These are phyloP conservation scores for Delichon dasypus DNA, from an alignment of 2,797 vertebrate genomes.

Conservation along the genomic window DNA sequence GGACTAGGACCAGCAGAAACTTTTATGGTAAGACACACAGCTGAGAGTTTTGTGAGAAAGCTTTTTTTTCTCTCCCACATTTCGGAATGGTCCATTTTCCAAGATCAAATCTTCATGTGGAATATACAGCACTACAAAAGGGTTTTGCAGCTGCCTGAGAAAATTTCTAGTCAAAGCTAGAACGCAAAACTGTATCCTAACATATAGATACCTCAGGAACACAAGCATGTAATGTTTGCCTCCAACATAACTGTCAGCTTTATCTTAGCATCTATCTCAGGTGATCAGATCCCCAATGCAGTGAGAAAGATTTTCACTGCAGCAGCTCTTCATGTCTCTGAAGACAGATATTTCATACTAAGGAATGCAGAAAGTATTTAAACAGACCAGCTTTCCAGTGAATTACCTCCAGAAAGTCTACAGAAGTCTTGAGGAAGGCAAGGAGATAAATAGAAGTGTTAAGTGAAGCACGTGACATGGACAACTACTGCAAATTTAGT, in stretches of 20 bases:
- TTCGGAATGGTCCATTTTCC: not conserved
- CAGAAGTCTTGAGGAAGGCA: not conserved
- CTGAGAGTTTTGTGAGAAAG: not conserved
- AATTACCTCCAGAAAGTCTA: not conserved
- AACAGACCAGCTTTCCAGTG: constrained; percentile 3
- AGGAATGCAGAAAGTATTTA: constrained; percentile 42
- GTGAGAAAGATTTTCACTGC: not conserved
- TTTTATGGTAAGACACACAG: not conserved
- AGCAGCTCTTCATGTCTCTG: not conserved
- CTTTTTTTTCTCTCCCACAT: not conserved
- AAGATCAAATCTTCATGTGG: not conserved
- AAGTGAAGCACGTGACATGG: not conserved
- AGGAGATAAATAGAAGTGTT: not conserved
- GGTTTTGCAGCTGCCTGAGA: not conserved
- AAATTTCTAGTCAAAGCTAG: not conserved
- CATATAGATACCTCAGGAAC: not conserved
- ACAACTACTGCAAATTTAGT: not conserved
- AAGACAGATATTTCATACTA: not conserved
- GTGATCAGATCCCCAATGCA: not conserved
- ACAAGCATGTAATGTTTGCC: not conserved
- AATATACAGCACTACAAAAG: not conserved
- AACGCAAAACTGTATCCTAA: not conserved
- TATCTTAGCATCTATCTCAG: not conserved
- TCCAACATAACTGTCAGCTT: not conserved
- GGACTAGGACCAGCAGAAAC: not conserved